Conservation (phyloP, 2,888 invertebrate genomes). For the Eumerus sabulonum region DNA sequence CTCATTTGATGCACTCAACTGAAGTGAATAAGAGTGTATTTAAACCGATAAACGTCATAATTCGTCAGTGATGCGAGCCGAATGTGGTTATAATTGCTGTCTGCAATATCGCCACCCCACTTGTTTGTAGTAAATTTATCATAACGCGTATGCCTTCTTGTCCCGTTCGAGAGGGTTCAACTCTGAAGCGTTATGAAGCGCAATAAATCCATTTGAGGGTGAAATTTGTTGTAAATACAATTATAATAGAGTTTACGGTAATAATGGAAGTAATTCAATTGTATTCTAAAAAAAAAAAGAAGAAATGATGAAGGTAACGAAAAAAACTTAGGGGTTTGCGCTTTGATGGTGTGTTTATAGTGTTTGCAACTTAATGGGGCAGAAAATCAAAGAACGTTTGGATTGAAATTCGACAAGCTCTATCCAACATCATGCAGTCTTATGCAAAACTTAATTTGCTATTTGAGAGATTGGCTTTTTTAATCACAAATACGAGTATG, state of each 20-base stretch:
- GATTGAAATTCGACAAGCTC: no score
- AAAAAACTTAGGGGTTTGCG: constrained; percentile 5
- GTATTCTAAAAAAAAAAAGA: constrained; percentile 42
- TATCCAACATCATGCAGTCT: constrained; percentile 8
- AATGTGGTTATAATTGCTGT: constrained; percentile 69
- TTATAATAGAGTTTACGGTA: constrained; percentile 63
- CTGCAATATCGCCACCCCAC: constrained; percentile 44
- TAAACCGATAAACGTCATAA: constrained; percentile 69
- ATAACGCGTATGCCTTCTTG: constrained; percentile 34
- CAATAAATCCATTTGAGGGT: constrained; percentile 46
- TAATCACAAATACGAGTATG: neutral
- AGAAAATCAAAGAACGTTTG: constrained; percentile 62
- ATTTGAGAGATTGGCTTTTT: neutral
- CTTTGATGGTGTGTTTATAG: constrained; percentile 53
- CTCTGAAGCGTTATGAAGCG: constrained; percentile 32
- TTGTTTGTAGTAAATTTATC: constrained; percentile 10
- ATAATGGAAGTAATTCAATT: constrained; percentile 65
- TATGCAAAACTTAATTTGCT: constrained; percentile 42
- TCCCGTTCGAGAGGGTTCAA: constrained; percentile 20
- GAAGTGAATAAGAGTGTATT: constrained; percentile 36
- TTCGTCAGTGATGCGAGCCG: constrained; percentile 65
- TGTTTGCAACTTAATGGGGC: constrained; percentile 58
- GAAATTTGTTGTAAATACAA: constrained; percentile 57
- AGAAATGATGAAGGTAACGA: neutral
- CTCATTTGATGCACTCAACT: constrained; percentile 44